These are phyloP conservation scores for Stramonita haemastoma DNA, from an alignment of 2,888 invertebrate species.

Conservation along the genomic window DNA sequence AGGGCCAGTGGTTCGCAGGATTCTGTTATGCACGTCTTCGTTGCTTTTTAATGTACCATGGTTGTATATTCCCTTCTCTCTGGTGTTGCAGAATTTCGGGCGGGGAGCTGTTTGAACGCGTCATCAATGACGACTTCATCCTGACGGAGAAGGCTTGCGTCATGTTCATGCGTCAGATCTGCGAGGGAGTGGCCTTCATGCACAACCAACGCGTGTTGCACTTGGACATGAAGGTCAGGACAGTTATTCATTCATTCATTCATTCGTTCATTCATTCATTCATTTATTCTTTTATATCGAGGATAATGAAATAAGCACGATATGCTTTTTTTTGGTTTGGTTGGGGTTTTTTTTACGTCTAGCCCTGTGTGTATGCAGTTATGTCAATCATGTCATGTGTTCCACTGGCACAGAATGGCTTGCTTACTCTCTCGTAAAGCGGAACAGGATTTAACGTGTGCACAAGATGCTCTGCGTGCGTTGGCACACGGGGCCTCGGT, in stretches of 20 bases:
- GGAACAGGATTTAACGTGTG: too few relatives aligned
- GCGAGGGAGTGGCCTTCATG: constrained; percentile 98
- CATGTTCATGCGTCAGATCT: constrained; percentile 97
- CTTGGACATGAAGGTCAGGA: constrained; percentile 94
- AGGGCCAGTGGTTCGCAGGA: too few relatives aligned
- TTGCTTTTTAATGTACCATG: too few relatives aligned
- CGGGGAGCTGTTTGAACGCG: constrained; percentile 98
- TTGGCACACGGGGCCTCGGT: too few relatives aligned
- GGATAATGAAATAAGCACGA: too few relatives aligned
- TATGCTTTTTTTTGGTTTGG: neutral
- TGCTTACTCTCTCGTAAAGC: too few relatives aligned
- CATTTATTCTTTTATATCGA: neutral
- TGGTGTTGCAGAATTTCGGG: constrained; percentile 89
- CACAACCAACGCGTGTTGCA: constrained; percentile 96
- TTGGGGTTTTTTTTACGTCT: neutral
- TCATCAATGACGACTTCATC: constrained; percentile 98
- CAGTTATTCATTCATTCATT: neutral
- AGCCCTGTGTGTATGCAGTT: neutral
- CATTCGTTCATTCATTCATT: neutral
- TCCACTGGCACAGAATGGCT: too few relatives aligned
- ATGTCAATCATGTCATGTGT: too few relatives aligned
- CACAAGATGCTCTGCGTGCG: too few relatives aligned
- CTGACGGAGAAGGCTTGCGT: constrained; percentile 97
- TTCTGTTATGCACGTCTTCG: too few relatives aligned
- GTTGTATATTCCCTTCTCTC: too few relatives aligned